Conservation (phyloP, 2,888 invertebrate genomes). For the Lasioglossum leucozonium region DNA sequence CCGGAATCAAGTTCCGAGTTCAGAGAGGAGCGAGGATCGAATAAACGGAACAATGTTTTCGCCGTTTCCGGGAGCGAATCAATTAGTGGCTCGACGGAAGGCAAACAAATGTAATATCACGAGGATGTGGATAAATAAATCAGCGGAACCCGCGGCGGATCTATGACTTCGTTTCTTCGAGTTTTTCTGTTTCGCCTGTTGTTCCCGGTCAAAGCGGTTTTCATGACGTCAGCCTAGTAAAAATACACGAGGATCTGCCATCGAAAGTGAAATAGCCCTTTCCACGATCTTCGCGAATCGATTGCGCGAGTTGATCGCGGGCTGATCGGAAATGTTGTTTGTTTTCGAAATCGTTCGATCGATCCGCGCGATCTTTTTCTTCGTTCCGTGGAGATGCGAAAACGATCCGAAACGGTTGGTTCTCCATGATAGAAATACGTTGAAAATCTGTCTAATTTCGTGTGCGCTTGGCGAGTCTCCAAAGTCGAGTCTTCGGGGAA, state of each 20-base stretch:
- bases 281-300: not conserved
- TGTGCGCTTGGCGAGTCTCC: not conserved
- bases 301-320: not conserved
- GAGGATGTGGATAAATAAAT: constrained; percentile 54
- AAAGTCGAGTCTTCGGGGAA: not conserved
- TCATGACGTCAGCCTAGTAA: constrained; percentile 31
- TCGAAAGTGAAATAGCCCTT: not conserved
- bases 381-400: not conserved
- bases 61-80: constrained; percentile 4
- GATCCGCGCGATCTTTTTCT: not conserved
- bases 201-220: not conserved
- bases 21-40: not conserved
- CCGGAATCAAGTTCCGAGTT: not conserved
- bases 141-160: constrained; percentile 22
- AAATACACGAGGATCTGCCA: constrained; percentile 4
- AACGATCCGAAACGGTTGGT: not conserved
- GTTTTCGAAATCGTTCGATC: not conserved
- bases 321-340: not conserved
- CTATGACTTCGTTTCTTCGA: constrained; percentile 9
- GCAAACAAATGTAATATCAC: constrained; percentile 46
- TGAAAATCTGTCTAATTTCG: not conserved
- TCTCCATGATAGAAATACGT: not conserved
- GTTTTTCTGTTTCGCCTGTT: constrained; percentile 16
- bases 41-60: constrained; percentile 26
- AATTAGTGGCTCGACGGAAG: constrained; percentile 11